Evolutionary conservation across 2,888 invertebrate species (phyloP), one percentile per base, ranked within the genome.

Genomic region (Zygogramma bicolorata): DNA sequence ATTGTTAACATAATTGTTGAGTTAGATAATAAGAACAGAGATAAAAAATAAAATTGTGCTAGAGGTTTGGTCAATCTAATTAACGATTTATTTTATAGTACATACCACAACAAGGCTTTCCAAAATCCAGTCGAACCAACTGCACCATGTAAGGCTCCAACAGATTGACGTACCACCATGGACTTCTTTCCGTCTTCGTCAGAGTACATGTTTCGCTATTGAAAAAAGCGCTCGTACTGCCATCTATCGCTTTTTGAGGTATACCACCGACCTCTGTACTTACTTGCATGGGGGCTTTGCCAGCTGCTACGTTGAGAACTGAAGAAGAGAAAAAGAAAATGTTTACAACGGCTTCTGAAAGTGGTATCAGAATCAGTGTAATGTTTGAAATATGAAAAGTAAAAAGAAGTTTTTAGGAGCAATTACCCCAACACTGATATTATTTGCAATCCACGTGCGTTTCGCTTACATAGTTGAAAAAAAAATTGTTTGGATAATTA

Each of bases 161-260:
- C 0, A 97, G 90, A 87, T 97, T 97, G 81, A 97, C 97, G 88
- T 97, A 97, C 96, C 97, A 97, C 97, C 97, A 97, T 1, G 97
- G 96, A 29, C 92, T 91, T n/a, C 92, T 88, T 86, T 97, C 97
- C 0, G 92, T 86, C 86, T 93, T 93, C 0, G 96, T 96, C 62
- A 96, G 90, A 0, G 96, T 95, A 87, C 97, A 97, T 1, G 97
- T 97, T 78, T 95, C 95, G 1, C 92, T 87, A 82, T 90, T 95
- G 88, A 93, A 97, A 84, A 92, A 91, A 40, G 93, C 92, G 18
- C 95, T 92, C 6, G 97, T 96, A 85, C 96, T 96, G 58, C 97
- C 97, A 84, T 97, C 97, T 62, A 97, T 93, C 4, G 97, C 97
- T 77, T 94, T 93, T 86, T 97, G 97, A 0, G 97, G 96, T 10